Conservation (phyloP, 2,888 invertebrate species). For the Blastobasis lacticolella region DNA sequence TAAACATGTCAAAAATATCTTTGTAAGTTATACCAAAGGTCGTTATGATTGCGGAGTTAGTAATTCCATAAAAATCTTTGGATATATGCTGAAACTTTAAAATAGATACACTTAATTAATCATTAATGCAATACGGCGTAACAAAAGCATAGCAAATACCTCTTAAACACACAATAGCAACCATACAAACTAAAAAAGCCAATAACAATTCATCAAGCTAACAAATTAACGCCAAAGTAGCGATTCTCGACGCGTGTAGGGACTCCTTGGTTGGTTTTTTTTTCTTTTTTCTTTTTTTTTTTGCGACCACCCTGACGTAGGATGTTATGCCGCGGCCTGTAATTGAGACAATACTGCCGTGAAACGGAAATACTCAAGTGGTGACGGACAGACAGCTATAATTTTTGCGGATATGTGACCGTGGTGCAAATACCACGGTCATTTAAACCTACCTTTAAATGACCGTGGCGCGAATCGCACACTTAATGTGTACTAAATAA, state of each 20-base stretch:
- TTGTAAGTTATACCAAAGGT: too few species aligned
- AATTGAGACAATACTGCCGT: slow-evolving; percentile 50
- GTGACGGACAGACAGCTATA: slow-evolving; percentile 12
- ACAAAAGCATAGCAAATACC: slow-evolving; percentile 10
- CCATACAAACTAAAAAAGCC: neutral
- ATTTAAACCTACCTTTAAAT: too few species aligned
- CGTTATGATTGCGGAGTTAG: too few species aligned
- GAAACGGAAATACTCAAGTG: slow-evolving; percentile 37
- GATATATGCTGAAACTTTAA: too few species aligned
- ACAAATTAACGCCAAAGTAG: slow-evolving; percentile 8
- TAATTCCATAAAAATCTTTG: too few species aligned
- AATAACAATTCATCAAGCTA: slow-evolving; percentile 8
- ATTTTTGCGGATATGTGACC: too few species aligned
- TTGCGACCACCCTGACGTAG: slow-evolving; percentile 48
- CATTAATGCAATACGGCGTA: slow-evolving; percentile 14
- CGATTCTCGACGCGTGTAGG: neutral
- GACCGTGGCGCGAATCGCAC: too few species aligned
- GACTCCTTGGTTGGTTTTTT: neutral
- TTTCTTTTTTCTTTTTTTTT: slow-evolving; percentile 25
- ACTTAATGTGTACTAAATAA: too few species aligned
- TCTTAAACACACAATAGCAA: too few species aligned
- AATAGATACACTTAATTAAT: neutral
- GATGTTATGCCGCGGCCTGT: slow-evolving; percentile 35
- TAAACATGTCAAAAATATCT: too few species aligned
- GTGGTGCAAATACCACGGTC: too few species aligned